Conservation (phyloP, 2,888 invertebrate genomes). For the Parnassius apollo region DNA sequence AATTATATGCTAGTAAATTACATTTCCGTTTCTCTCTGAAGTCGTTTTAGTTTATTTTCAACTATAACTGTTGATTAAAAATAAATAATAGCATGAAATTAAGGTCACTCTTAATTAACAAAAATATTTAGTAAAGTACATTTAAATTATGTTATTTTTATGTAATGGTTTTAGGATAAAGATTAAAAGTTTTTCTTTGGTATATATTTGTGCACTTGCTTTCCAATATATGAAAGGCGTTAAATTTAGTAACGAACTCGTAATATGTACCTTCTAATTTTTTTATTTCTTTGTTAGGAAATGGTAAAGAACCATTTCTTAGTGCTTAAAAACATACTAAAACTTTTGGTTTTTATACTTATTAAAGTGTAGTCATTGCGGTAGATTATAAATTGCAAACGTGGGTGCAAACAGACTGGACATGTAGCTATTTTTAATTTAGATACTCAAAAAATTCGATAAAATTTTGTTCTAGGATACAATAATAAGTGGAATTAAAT, state of each 20-base stretch:
- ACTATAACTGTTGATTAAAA: not conserved
- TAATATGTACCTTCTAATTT: constrained; percentile 33
- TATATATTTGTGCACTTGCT: constrained; percentile 43
- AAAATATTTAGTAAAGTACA: not conserved
- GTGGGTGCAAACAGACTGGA: no score
- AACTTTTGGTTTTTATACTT: no score
- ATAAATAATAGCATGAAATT: not conserved
- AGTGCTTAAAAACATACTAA: no score
- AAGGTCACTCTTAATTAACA: not conserved
- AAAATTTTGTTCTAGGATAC: no score
- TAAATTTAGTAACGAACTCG: constrained; percentile 33
- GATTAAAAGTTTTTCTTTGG: constrained; percentile 9
- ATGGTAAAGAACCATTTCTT: not conserved
- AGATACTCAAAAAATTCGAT: no score
- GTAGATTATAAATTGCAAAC: no score
- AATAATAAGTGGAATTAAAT: no score
- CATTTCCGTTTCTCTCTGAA: constrained; percentile 25
- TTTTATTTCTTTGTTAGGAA: not conserved
- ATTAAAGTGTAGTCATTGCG: no score
- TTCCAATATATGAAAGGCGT: constrained; percentile 45
- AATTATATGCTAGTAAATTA: constrained; percentile 32
- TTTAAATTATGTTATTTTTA: not conserved
- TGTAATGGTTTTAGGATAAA: not conserved
- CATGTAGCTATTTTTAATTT: no score
- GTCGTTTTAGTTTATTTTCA: constrained; percentile 4